Conservation (phyloP, 2,113 vertebrate species). For the Cyprinus carpio region DNA sequence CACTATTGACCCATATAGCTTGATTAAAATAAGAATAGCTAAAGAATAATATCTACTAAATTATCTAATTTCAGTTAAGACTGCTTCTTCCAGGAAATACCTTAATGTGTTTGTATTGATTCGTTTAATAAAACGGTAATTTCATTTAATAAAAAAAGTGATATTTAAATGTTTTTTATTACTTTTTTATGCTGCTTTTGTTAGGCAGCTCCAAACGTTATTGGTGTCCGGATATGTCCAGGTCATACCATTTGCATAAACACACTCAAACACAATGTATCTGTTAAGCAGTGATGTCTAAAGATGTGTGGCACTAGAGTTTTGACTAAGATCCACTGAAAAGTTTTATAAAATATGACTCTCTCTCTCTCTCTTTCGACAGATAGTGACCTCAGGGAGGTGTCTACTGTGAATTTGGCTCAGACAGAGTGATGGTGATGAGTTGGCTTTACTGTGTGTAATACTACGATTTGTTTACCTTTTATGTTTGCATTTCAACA, state of each 20-base stretch:
- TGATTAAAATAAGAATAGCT: neutral
- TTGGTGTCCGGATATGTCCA: neutral
- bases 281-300: neutral
- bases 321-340: neutral
- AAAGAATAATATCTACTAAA: neutral
- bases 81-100: neutral
- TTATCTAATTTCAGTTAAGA: neutral
- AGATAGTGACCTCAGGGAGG: conserved; percentile 50
- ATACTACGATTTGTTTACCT: conserved; percentile 93
- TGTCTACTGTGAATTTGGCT: conserved; percentile 68
- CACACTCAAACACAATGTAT: neutral
- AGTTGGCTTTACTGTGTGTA: conserved; percentile 95
- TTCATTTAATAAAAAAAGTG: too few species aligned
- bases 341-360: neutral
- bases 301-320: neutral
- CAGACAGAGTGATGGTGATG: conserved; percentile 75
- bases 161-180: neutral
- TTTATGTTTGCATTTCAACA: conserved; percentile 83
- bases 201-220: neutral
- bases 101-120: neutral
- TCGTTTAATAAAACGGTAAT: too few species aligned
- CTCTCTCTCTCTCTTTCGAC: conserved; percentile 25
- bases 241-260: neutral
- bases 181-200: neutral
- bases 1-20: too few species aligned